Base-by-base conservation (phyloP, 2,113 vertebrate species). In the Engraulis encrasicolus region DNA sequence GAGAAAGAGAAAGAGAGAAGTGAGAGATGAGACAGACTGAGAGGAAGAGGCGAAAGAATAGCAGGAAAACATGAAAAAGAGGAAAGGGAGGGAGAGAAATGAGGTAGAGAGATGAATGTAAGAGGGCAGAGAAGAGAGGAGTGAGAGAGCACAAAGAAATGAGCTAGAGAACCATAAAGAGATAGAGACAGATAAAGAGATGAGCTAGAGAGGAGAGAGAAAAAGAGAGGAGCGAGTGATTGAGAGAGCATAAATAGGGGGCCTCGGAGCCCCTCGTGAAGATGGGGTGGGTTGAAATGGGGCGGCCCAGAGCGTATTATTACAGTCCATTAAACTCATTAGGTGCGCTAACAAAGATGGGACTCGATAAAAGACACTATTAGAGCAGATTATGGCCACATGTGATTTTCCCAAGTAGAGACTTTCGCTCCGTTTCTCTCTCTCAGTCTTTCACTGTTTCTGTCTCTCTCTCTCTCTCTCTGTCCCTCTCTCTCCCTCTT, bases 271-370 rank as follows among this genome's bases (percentile, higher is more conserved):
- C 48, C 58, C 50, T 49, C 31, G 34, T 36, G 66, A 74, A 74
- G 66, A 74, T 74, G 31, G 66, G 27, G 66, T 17, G 23, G 66
- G 66, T 27, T 74, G 66, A 74, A 74, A 74, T 74, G 17, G 81
- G 83, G 85, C 86, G 50, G 71, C 81, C 66, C 80, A 88, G 83
- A 83, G 85, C 79, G 79, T 84, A 85, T 86, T 86, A 87, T 89
- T 89, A 86, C 85, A 89, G 85, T 83, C 85, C 85, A 90, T 88
- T 88, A 88, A 85, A 86, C 89, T 81, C 84, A 88, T 87, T 90
- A 87, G 80, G 81, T 84, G 85, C 84, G 84, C 74, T 88, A 85
- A 88, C 84, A 84, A 88, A 84, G 89, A 86, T 85, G 85, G 85
- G 85, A 86, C 88, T 86, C 82, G 85, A 88, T 85, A 89, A 86